Evolutionary conservation across 2,113 vertebrate genomes (phyloP).

Genomic region (Halichoeres trimaculatus): DNA sequence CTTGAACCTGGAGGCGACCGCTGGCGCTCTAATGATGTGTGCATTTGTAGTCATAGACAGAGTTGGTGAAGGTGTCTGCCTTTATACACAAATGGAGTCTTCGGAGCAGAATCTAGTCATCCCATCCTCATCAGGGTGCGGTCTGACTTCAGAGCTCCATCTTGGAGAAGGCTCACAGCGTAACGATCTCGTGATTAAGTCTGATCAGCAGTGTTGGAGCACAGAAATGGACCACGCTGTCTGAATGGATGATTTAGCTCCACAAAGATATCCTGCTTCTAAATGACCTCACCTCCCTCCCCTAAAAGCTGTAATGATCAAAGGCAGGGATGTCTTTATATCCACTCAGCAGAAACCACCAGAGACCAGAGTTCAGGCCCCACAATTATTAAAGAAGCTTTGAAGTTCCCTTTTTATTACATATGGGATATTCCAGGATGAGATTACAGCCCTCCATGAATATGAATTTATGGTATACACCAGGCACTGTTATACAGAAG

Average conservation of each 20-base stretch:
- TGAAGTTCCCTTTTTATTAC: constrained; percentile 58
- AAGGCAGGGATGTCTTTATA: constrained; percentile 55
- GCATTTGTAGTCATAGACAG: constrained; percentile 33
- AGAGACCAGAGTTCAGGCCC: constrained; percentile 40
- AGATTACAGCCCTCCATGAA: constrained; percentile 19
- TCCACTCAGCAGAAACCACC: constrained; percentile 60
- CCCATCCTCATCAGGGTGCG: constrained; percentile 2
- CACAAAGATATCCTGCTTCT: constrained; percentile 37
- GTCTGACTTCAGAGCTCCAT: constrained; percentile 23
- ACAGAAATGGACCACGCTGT: constrained; percentile 34
- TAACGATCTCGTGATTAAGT: constrained; percentile 53
- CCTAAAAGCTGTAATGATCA: constrained; percentile 58
- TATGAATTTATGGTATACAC: constrained; percentile 17
- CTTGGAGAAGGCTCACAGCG: constrained; percentile 1
- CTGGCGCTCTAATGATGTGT: constrained; percentile 38
- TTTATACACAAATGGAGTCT: background rate
- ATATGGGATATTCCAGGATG: constrained; percentile 22
- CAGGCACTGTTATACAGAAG: background rate
- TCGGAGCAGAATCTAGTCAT: background rate
- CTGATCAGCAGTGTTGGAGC: constrained; percentile 62
- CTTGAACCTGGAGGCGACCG: constrained; percentile 22
- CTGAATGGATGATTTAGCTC: constrained; percentile 54
- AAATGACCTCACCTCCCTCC: constrained; percentile 57
- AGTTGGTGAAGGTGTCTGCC: constrained; percentile 5
- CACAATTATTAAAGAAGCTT: constrained; percentile 62